These are phyloP conservation scores for Apodemia hepburni DNA, from an alignment of 2,888 invertebrate species.

Conservation along the genomic window DNA sequence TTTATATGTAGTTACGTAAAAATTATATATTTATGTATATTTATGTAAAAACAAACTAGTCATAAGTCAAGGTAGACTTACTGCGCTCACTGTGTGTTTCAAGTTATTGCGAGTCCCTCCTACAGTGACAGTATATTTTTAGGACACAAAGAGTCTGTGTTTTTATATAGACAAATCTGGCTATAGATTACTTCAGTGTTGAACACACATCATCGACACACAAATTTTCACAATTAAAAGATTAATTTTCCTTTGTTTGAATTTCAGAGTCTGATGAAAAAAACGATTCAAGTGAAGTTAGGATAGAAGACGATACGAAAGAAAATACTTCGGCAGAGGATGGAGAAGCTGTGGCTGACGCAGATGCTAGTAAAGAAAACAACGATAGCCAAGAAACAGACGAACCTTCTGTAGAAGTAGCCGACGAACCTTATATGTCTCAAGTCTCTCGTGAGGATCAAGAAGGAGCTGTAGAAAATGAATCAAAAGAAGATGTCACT, in stretches of 20 bases:
- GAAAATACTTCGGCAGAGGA: slow-evolving; percentile 64
- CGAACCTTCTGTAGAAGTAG: slow-evolving; percentile 64
- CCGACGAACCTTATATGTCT: slow-evolving; percentile 70
- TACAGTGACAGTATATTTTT: too few species aligned
- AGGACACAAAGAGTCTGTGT: too few species aligned
- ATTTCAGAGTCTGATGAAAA: slow-evolving; percentile 70
- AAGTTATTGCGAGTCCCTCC: too few species aligned
- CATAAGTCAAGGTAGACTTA: too few species aligned
- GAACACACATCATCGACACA: too few species aligned
- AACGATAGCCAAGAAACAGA: slow-evolving; percentile 45
- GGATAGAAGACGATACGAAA: slow-evolving; percentile 65
- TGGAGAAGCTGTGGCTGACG: slow-evolving; percentile 46
- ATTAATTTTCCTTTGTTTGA: slow-evolving; percentile 16
- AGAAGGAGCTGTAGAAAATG: slow-evolving; percentile 50
- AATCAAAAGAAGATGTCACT: slow-evolving; percentile 54
- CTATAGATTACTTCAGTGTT: too few species aligned
- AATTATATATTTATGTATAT: too few species aligned
- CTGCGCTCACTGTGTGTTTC: too few species aligned
- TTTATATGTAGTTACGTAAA: too few species aligned
- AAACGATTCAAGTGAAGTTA: slow-evolving; percentile 75
- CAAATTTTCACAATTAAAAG: neutral
- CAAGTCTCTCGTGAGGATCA: slow-evolving; percentile 71
- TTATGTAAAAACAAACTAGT: too few species aligned
- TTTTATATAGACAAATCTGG: too few species aligned
- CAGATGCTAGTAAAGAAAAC: slow-evolving; percentile 45